Evolutionary conservation across 1,140 invertebrate species (phyloP).

Genomic region (Drosophila mayri): DNA sequence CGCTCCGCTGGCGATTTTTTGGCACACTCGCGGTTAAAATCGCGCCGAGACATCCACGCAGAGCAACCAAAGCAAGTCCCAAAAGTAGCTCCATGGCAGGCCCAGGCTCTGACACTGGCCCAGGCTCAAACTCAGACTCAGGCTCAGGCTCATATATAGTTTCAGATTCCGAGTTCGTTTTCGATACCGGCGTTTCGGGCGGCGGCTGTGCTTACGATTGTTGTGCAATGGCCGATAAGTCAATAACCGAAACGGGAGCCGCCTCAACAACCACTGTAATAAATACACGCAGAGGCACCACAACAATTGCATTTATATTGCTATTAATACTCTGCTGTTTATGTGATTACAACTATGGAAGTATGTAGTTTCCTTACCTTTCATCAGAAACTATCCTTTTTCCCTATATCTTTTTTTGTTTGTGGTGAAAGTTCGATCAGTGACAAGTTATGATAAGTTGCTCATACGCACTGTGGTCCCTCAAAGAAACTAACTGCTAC

Average conservation of each 20-base stretch:
- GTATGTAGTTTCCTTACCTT: slow-evolving; percentile 42
- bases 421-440: slow-evolving; percentile 20
- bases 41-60: slow-evolving; percentile 56
- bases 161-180: not conserved
- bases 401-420: slow-evolving; percentile 11
- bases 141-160: not conserved
- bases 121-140: not conserved
- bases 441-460: not conserved
- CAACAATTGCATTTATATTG: slow-evolving; percentile 68
- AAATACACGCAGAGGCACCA: slow-evolving; percentile 61
- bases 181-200: slow-evolving; percentile 12
- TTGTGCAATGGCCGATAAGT: slow-evolving; percentile 69
- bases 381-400: too few species aligned
- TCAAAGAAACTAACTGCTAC: not conserved
- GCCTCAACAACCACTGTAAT: slow-evolving; percentile 40
- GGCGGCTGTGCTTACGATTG: slow-evolving; percentile 59
- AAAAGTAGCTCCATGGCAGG: slow-evolving; percentile 20
- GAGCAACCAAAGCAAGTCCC: slow-evolving; percentile 7
- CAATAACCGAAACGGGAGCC: slow-evolving; percentile 47
- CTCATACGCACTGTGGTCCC: slow-evolving; percentile 14
- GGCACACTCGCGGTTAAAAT: slow-evolving; percentile 55
- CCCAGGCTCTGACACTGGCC: slow-evolving; percentile 1
- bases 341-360: slow-evolving; percentile 80
- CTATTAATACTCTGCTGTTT: slow-evolving; percentile 75
- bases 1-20: slow-evolving; percentile 37